phyloP scores from a whole-genome alignment of 2,888 invertebrate genomes.

The Vesta saturnalis region DNA sequence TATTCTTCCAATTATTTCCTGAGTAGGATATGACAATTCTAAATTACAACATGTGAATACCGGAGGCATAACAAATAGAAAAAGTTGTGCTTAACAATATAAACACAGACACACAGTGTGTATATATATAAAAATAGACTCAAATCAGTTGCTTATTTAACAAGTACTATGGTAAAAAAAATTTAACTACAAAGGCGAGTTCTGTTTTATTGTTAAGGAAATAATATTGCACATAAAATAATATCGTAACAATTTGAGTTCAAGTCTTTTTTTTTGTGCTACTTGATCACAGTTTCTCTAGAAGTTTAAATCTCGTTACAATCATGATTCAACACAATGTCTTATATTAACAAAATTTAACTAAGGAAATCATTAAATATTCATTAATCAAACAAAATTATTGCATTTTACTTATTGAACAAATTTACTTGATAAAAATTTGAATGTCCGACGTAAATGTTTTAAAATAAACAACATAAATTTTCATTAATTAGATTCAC shows the following conservation, averaged over 20 bases:
- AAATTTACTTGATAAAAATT: too few species aligned
- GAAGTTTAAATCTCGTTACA: too few species aligned
- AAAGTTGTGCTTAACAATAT: conserved; percentile 30
- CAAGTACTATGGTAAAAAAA: conserved; percentile 21
- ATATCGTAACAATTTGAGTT: background rate
- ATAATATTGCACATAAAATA: background rate
- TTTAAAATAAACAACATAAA: too few species aligned
- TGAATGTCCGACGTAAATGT: too few species aligned
- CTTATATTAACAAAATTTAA: too few species aligned
- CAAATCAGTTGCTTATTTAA: conserved; percentile 30
- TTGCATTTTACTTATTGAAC: too few species aligned
- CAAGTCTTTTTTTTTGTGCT: too few species aligned
- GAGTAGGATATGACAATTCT: conserved; percentile 19
- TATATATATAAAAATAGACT: conserved; percentile 37
- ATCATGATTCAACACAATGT: too few species aligned
- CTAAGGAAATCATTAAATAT: too few species aligned
- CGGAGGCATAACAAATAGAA: conserved; percentile 34
- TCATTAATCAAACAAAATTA: too few species aligned
- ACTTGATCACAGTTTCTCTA: too few species aligned
- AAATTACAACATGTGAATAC: conserved; percentile 22
- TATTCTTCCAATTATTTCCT: conserved; percentile 17
- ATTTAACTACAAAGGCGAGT: conserved; percentile 16
- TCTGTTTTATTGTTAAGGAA: background rate
- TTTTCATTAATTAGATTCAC: too few species aligned
- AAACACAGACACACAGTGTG: conserved; percentile 34